Evolutionary conservation across 35 echinoderm and acorn worm species (phyloP).

Genomic region (Strongylocentrotus purpuratus): DNA sequence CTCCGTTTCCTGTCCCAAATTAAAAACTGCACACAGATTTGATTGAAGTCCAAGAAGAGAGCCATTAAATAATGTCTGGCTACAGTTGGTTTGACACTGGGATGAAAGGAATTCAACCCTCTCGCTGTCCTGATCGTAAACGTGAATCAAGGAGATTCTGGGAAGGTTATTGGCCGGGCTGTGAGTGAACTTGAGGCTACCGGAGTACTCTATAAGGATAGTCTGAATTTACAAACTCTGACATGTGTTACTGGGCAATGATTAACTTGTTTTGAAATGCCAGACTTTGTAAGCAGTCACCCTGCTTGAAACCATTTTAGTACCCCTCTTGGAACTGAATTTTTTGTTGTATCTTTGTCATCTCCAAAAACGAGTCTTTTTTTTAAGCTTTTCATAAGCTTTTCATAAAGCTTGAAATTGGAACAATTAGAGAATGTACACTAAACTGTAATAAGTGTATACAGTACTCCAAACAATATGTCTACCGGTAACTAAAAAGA

Average conservation of each 20-base stretch:
- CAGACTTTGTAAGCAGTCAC: no score
- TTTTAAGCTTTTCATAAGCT: no score
- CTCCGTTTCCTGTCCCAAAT: neutral
- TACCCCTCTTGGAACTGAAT: no score
- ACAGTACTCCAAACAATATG: no score
- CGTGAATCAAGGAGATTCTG: neutral
- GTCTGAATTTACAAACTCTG: neutral
- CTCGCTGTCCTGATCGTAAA: neutral
- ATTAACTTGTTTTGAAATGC: neutral
- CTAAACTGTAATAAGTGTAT: no score
- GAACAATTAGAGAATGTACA: no score
- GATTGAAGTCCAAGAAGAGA: neutral
- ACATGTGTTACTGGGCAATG: neutral
- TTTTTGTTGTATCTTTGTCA: no score
- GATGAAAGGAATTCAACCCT: neutral
- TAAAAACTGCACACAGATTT: neutral
- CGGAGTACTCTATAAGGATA: neutral
- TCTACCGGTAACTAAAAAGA: no score
- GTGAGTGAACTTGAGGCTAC: neutral
- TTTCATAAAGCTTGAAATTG: no score
- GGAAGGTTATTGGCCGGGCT: neutral
- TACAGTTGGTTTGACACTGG: neutral
- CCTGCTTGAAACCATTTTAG: no score
- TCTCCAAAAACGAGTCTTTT: no score
- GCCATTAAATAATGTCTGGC: slow-evolving; percentile 10